phyloP scores from a whole-genome alignment of 1,140 invertebrate species.

The Drosophila kurseongensis region DNA sequence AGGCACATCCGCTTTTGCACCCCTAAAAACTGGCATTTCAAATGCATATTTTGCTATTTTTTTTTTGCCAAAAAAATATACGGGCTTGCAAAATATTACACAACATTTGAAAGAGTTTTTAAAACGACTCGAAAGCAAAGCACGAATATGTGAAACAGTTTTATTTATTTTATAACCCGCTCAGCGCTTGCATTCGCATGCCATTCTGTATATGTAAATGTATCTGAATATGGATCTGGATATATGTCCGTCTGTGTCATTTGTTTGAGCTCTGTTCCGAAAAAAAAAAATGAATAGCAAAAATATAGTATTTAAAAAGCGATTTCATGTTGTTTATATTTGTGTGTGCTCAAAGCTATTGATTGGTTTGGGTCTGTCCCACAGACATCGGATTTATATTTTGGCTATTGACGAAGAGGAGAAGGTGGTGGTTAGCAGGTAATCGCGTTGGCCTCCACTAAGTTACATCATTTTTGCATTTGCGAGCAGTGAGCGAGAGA shows the following conservation, averaged over 20 bases:
- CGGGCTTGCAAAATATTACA: conserved; percentile 66
- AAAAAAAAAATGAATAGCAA: conserved; percentile 25
- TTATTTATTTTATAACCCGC: conserved; percentile 49
- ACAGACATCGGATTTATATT: conserved; percentile 13
- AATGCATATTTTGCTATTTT: conserved; percentile 30
- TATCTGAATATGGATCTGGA: conserved; percentile 21
- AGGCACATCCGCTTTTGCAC: conserved; percentile 21
- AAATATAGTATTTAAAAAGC: conserved; percentile 59
- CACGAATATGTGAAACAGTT: conserved; percentile 54
- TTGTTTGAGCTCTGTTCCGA: conserved; percentile 30
- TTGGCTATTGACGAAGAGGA: no score
- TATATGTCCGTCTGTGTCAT: conserved; percentile 38
- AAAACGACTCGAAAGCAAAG: conserved; percentile 51
- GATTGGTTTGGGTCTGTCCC: conserved; percentile 21
- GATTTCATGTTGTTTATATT: conserved; percentile 53
- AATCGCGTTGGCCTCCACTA: conserved; percentile 30
- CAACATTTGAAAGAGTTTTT: conserved; percentile 58
- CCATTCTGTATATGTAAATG: conserved; percentile 14
- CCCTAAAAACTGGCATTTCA: conserved; percentile 28
- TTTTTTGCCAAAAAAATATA: conserved; percentile 38
- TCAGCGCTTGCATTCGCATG: conserved; percentile 24
- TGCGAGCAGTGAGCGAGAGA: conserved; percentile 42
- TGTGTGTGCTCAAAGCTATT: conserved; percentile 42
- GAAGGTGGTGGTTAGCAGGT: conserved; percentile 7
- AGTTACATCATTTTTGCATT: conserved; percentile 71